A percentile compares a stretch with the other conserved stretches of the same genome.
These are phyloP conservation scores for Corythornis madagascariensis DNA, from an alignment of 2,113 vertebrate species.

Conservation along the genomic window DNA sequence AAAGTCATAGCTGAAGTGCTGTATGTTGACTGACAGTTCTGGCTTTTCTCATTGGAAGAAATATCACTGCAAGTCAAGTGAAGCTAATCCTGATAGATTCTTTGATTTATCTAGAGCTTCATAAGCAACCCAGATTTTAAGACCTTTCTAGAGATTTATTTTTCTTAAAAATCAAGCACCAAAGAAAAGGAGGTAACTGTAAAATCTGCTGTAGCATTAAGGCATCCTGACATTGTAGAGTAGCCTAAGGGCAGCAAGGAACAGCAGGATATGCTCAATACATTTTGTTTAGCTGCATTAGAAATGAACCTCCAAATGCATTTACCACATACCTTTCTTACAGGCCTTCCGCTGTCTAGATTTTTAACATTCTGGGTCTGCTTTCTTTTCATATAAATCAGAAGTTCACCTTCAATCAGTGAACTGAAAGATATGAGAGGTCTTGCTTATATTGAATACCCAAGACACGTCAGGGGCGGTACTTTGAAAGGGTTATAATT, in stretches of 20 bases:
- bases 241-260: background rate
- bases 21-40: background rate
- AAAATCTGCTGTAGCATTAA: background rate
- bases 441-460: background rate
- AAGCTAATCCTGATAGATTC: background rate
- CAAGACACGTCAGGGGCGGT: background rate
- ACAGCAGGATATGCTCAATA: background rate
- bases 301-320: background rate
- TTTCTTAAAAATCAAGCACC: background rate
- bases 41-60: background rate
- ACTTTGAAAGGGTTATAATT: background rate
- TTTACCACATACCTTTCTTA: background rate
- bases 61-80: background rate
- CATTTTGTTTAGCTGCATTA: background rate
- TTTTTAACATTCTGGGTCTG: background rate
- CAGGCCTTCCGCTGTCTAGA: background rate
- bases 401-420: background rate
- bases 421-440: background rate
- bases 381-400: background rate
- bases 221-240: background rate
- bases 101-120: background rate
- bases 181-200: background rate
- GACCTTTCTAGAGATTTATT: background rate
- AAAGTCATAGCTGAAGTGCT: background rate
- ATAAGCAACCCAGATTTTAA: background rate